Conservation (phyloP, 2,113 vertebrate genomes). For the Penelope pileata region DNA sequence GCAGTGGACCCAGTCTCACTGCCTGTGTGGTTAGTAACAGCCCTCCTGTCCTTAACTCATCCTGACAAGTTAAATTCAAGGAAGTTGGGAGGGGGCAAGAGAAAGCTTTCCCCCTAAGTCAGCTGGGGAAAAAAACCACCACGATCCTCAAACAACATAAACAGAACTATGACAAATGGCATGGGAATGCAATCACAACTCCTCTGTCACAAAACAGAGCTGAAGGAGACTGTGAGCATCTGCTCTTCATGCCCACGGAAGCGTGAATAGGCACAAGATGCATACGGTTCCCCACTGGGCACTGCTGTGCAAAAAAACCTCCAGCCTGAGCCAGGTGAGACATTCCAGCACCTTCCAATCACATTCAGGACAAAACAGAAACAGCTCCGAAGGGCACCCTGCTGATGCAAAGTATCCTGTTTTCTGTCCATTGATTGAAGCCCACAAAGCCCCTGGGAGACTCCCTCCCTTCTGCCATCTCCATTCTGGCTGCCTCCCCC, state of each 20-base stretch:
- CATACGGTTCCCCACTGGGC: background rate
- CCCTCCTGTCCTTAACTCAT: background rate
- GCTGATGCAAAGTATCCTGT: background rate
- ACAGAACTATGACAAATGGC: no score
- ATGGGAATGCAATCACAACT: background rate
- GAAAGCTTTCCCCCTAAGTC: background rate
- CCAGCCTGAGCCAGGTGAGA: background rate
- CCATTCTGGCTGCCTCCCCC: background rate
- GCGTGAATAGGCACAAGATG: background rate
- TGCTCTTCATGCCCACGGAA: background rate
- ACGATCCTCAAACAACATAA: background rate
- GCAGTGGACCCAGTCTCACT: background rate
- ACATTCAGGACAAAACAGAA: background rate
- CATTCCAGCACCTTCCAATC: background rate
- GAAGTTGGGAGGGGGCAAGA: background rate
- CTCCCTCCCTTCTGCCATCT: background rate
- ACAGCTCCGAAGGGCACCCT: background rate
- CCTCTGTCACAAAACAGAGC: background rate
- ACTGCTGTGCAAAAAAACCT: background rate
- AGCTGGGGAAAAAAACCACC: background rate
- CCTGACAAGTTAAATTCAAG: background rate
- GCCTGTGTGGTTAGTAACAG: background rate
- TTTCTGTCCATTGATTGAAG: background rate
- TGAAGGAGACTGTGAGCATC: background rate
- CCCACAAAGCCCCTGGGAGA: accelerated